Conservation (phyloP, 2,113 vertebrate genomes). For the Cygnus atratus region DNA sequence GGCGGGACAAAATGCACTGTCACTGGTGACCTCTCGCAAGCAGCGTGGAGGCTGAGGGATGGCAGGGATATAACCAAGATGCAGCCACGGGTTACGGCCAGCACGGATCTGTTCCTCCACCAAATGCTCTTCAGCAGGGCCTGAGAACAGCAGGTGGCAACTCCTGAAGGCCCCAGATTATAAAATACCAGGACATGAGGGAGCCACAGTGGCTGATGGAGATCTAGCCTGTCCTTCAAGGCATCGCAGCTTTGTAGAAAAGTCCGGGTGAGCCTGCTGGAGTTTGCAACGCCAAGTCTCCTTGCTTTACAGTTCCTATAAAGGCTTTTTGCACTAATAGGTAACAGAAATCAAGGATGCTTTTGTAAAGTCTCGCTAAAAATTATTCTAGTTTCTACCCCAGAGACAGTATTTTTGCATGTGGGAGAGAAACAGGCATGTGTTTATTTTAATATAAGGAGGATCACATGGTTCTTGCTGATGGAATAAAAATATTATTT, state of each 20-base stretch:
- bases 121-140: not conserved
- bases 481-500: not conserved
- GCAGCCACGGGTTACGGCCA: not conserved
- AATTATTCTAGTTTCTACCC: not conserved
- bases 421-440: not conserved
- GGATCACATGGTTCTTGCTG: not conserved
- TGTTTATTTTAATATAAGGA: not conserved
- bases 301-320: not conserved
- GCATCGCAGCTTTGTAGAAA: rapidly evolving
- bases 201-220: rapidly evolving
- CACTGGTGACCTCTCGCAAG: not conserved
- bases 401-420: not conserved
- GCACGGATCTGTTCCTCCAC: not conserved
- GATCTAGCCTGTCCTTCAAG: not conserved
- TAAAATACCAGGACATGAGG: not conserved
- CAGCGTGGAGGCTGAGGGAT: not conserved
- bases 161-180: not conserved
- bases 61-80: not conserved
- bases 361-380: not conserved
- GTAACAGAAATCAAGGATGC: not conserved
- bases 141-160: not conserved
- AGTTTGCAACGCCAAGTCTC: not conserved
- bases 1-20: not conserved
- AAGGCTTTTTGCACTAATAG: not conserved
- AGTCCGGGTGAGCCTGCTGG: not conserved